Percentiles rank a stretch among this genome's conserved stretches.
phyloP scores from a whole-genome alignment of 1,140 invertebrate species.

The Lerema accius region DNA sequence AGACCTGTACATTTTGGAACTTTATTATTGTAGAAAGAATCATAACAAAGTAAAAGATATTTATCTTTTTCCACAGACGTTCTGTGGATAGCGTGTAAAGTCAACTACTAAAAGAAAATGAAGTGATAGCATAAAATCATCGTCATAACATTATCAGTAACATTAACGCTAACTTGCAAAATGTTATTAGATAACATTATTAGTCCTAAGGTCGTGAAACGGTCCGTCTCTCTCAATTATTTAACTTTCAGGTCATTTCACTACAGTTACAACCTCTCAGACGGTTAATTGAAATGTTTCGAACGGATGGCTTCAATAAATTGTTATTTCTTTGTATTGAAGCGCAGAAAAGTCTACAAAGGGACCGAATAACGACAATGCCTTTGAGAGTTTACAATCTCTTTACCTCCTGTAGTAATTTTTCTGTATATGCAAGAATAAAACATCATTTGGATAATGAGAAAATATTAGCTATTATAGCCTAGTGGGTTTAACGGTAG shows the following conservation, averaged over 20 bases:
- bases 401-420: background rate
- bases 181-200: background rate
- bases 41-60: too few relatives aligned
- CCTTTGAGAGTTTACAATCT: slow-evolving; percentile 1
- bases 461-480: too few relatives aligned
- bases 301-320: slow-evolving; percentile 19
- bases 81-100: too few relatives aligned
- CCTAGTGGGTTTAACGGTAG: too few relatives aligned
- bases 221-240: slow-evolving; percentile 2
- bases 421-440: background rate
- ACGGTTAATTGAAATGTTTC: slow-evolving; percentile 27
- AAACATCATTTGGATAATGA: too few relatives aligned
- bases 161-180: background rate
- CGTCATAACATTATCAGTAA: background rate
- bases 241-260: slow-evolving; percentile 27
- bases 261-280: slow-evolving; percentile 8
- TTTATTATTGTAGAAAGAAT: background rate
- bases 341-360: slow-evolving; percentile 11
- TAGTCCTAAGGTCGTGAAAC: background rate
- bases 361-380: background rate
- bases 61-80: too few relatives aligned
- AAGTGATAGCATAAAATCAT: too few relatives aligned
- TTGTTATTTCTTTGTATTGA: slow-evolving; percentile 25
- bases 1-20: slow-evolving; percentile 11
- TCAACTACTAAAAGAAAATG: too few relatives aligned